Evolutionary conservation across 23 tunicate genomes (phyloP).

Genomic region (Oikopleura vanhoeffeni): DNA sequence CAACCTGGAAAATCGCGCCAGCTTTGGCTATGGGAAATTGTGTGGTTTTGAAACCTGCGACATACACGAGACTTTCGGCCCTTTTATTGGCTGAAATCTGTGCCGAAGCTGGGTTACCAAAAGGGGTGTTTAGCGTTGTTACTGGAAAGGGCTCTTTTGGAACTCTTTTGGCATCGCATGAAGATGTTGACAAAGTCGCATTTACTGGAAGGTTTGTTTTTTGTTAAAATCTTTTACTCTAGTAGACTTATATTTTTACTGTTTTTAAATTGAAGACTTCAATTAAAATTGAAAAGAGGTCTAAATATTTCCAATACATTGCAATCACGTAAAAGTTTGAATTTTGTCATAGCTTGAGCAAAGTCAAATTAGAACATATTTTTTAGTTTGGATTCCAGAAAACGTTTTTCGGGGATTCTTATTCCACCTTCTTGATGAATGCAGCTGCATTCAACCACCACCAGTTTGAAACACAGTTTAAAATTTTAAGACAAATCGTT

Average conservation of each 20-base stretch:
- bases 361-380: too few relatives aligned
- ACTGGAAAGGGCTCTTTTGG: conserved; percentile 92
- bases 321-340: background rate
- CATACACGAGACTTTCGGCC: conserved; percentile 67
- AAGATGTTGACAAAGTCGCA: conserved; percentile 87
- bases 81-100: conserved; percentile 72
- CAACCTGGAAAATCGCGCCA: conserved; percentile 92
- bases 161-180: conserved; percentile 53
- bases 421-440: too few relatives aligned
- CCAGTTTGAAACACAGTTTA: too few relatives aligned
- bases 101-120: conserved; percentile 82
- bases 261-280: background rate
- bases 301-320: background rate
- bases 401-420: too few relatives aligned
- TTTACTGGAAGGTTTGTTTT: conserved; percentile 67
- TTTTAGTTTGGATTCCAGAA: too few relatives aligned
- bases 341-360: too few relatives aligned
- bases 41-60: conserved; percentile 76
- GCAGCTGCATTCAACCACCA: too few relatives aligned
- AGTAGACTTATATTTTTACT: background rate
- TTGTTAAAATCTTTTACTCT: background rate
- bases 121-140: conserved; percentile 93
- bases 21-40: conserved; percentile 59
- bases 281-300: background rate
- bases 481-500: too few relatives aligned